phyloP scores from a whole-genome alignment of 1,140 invertebrate species.

The Sinella curviseta region DNA sequence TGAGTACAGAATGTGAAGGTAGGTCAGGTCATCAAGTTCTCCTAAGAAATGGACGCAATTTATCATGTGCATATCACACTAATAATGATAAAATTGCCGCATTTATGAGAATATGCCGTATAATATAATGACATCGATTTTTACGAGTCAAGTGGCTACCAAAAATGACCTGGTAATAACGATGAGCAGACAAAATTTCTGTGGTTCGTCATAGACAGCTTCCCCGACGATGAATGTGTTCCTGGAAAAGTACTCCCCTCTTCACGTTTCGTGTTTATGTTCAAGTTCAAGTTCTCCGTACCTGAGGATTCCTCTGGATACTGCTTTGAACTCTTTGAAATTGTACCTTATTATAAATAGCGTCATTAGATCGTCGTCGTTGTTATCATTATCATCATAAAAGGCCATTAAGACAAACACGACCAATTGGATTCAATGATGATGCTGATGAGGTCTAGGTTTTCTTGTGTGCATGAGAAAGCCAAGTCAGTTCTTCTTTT shows the following conservation, averaged over 20 bases:
- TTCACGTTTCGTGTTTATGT: too few relatives aligned
- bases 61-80: not conserved
- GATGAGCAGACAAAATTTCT: not conserved
- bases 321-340: not conserved
- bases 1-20: not conserved
- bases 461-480: not conserved
- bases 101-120: not conserved
- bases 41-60: not conserved
- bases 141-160: not conserved
- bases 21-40: constrained; percentile 3
- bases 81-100: not conserved
- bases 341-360: constrained; percentile 6
- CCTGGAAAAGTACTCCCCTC: constrained; percentile 10
- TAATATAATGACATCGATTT: constrained; percentile 12
- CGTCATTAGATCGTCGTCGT: constrained; percentile 22
- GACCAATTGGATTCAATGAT: not conserved
- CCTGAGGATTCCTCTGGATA: not conserved
- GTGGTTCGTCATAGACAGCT: not conserved
- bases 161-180: not conserved
- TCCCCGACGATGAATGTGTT: not conserved
- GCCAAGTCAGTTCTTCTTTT: not conserved
- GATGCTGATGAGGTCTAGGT: not conserved
- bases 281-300: not conserved
- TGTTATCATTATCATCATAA: constrained; percentile 10
- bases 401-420: constrained; percentile 21